Conservation (phyloP, 1,140 invertebrate species). For the Atopsyche davidsoni region DNA sequence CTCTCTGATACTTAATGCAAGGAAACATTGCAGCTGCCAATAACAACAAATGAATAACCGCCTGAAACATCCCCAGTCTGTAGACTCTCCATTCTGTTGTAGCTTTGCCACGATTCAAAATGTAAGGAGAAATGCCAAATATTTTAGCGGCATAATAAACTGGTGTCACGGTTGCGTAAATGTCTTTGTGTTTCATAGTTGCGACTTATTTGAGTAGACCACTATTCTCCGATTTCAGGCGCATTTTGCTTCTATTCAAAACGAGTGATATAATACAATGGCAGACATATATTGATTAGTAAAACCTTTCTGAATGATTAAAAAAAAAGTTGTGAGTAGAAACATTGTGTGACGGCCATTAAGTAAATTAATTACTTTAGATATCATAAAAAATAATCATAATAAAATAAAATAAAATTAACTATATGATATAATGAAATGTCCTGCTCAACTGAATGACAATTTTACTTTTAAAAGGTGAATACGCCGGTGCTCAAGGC, state of each 20-base stretch:
- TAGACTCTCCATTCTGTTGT: slow-evolving; percentile 1
- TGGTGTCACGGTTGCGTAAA: not conserved
- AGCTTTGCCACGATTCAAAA: not conserved
- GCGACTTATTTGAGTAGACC: too few relatives aligned
- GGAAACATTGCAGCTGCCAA: not conserved
- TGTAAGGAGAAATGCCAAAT: slow-evolving; percentile 18
- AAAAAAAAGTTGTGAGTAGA: too few relatives aligned
- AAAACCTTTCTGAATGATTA: too few relatives aligned
- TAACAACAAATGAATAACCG: not conserved
- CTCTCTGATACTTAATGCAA: slow-evolving; percentile 9
- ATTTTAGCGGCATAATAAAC: slow-evolving; percentile 11
- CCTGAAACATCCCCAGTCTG: slow-evolving; percentile 7
- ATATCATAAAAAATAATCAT: not conserved
- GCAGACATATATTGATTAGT: too few relatives aligned
- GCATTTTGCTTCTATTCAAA: too few relatives aligned
- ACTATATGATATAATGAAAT: slow-evolving; percentile 3
- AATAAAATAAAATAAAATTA: too few relatives aligned
- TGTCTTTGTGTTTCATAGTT: too few relatives aligned
- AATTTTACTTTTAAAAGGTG: slow-evolving; percentile 53
- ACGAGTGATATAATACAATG: too few relatives aligned
- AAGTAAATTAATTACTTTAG: not conserved
- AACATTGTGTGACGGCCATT: too few relatives aligned
- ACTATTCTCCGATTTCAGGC: too few relatives aligned
- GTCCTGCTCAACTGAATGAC: not conserved
- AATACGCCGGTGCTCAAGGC: slow-evolving; percentile 84